Evolutionary conservation across 2,797 vertebrate species (phyloP).

Genomic region (Sciaenops ocellatus): DNA sequence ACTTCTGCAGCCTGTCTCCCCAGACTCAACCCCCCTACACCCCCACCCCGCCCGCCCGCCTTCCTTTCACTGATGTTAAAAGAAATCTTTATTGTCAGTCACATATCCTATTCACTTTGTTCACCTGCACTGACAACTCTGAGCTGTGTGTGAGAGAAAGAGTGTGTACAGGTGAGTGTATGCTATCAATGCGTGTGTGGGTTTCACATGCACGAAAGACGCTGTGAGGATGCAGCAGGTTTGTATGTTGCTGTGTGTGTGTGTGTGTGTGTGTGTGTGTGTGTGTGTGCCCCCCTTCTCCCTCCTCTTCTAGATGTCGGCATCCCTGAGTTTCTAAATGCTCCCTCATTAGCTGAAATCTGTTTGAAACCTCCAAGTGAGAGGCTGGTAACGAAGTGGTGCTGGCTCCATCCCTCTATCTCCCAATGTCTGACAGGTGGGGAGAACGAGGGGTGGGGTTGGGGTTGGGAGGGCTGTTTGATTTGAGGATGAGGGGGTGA

Average conservation of each 20-base stretch:
- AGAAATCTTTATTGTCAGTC: conserved; percentile 99
- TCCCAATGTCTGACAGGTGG: conserved; percentile 80
- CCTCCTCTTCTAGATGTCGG: conserved; percentile 82
- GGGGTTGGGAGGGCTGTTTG: conserved; percentile 68
- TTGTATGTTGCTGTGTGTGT: conserved; percentile 57
- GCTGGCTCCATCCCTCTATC: conserved; percentile 78
- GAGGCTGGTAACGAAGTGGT: conserved; percentile 83
- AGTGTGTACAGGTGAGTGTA: conserved; percentile 66
- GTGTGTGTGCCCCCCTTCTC: conserved; percentile 34
- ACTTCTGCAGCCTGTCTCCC: conserved; percentile 93
- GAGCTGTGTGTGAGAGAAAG: conserved; percentile 71
- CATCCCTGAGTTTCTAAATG: conserved; percentile 92
- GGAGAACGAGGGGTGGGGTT: conserved; percentile 69
- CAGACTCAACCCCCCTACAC: conserved; percentile 78
- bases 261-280: conserved; percentile 31
- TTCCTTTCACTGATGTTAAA: conserved; percentile 95
- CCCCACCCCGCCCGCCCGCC: conserved; percentile 81
- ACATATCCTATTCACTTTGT: conserved; percentile 99
- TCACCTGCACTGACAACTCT: conserved; percentile 94
- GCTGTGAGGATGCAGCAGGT: conserved; percentile 66
- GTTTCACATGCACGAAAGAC: conserved; percentile 46
- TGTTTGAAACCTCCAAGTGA: conserved; percentile 92
- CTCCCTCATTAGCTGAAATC: conserved; percentile 97
- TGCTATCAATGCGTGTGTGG: conserved; percentile 44
- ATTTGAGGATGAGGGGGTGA: conserved; percentile 71